phyloP scores from a whole-genome alignment of 2,113 vertebrate species.

The Diadophis punctatus region DNA sequence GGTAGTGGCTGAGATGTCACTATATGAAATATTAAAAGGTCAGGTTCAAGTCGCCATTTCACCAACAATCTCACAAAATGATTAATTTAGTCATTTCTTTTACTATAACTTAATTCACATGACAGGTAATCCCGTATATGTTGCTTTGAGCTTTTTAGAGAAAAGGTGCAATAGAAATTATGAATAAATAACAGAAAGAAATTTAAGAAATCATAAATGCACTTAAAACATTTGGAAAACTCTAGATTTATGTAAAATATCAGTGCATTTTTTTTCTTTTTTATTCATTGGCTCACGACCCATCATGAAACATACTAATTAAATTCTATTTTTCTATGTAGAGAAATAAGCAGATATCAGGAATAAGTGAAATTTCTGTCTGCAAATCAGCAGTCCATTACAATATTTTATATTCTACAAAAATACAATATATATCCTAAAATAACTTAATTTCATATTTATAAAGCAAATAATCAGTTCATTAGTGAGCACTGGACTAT shows the following conservation, averaged over 20 bases:
- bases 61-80: background rate
- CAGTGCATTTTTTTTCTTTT: background rate
- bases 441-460: background rate
- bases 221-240: background rate
- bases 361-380: background rate
- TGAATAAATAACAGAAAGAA: background rate
- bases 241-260: background rate
- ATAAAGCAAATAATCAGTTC: background rate
- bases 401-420: background rate
- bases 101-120: background rate
- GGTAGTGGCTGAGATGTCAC: background rate
- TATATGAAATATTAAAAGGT: background rate
- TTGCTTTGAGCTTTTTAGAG: background rate
- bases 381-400: background rate
- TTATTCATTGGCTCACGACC: background rate
- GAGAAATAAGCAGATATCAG: background rate
- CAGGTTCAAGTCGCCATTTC: background rate
- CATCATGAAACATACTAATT: background rate
- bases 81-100: background rate
- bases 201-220: background rate
- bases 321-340: background rate
- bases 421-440: background rate
- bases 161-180: background rate
- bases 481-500: background rate
- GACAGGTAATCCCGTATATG: background rate